Evolutionary conservation across 2,888 invertebrate genomes (phyloP), one percentile per base, ranked within the genome.

Genomic region (Pristionchus maxplancki): DNA sequence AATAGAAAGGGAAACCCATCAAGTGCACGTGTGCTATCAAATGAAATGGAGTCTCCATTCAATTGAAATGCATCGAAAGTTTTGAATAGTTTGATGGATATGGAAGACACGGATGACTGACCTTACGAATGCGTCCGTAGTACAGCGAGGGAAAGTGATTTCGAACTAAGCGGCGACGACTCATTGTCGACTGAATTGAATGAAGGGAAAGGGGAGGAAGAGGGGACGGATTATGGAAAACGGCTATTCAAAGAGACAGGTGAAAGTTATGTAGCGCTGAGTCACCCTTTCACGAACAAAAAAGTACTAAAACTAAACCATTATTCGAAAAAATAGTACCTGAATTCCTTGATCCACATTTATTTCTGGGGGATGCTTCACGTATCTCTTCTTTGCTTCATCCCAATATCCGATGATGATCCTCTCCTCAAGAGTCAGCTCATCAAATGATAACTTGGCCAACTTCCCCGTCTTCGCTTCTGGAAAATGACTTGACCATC

Each of bases 81-180:
- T n/a, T 58, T 58, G 5, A 58, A 58, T 58, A 20, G 24, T 20
- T 64, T 71, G 71, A 40, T 37, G 34, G 37, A 17, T 37, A 71
- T 15, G 31, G n/a, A 74, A 58, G 44, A 11, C 44, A 24, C 40
- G 17, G 44, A 74, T 28, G 37, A 44, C 44, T 28, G 24, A 78
- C 78, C 44, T 44, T 20, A 44, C 28, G n/a, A 78, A 6, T n/a
- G 40, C 40, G 40, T 11, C 78, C 78, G 28, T 78, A 78, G 44
- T 78, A 44, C 78, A 78, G 37, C 28, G 78, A 78, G n/a, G 78
- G 78, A 44, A 78, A 78, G 44, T 78, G 78, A 44, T 78, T 78
- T 44, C 78, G 78, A 28, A 78, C 28, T 28, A 78, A 48, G n/a
- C 78, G 44, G 20, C 48, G n/a, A n/a, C 78, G 78, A 78, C 78